These are phyloP conservation scores for Nothobranchius kuhntae DNA, from an alignment of 2,113 vertebrate species.

Conservation along the genomic window DNA sequence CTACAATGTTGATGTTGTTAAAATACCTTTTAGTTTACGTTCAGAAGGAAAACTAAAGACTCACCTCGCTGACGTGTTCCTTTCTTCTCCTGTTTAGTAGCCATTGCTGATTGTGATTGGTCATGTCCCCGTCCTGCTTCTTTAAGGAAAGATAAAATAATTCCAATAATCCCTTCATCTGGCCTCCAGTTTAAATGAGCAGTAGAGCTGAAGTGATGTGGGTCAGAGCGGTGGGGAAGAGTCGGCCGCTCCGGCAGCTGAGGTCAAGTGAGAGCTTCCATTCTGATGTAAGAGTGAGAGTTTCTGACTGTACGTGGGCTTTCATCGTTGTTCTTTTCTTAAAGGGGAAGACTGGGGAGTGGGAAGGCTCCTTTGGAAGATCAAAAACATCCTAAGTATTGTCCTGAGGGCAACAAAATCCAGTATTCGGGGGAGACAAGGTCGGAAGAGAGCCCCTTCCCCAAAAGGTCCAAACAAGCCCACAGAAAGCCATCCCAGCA, in stretches of 20 bases:
- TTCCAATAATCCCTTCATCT: constrained; percentile 31
- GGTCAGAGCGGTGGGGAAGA: constrained; percentile 16
- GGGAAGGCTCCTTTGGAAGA: constrained; percentile 64
- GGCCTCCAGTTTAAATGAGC: constrained; percentile 15
- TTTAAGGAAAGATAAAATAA: constrained; percentile 9
- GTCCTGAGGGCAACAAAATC: constrained; percentile 75
- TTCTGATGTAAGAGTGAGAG: constrained; percentile 13
- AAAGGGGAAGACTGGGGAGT: constrained; percentile 57
- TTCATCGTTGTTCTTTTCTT: constrained; percentile 18
- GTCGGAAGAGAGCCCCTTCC: constrained; percentile 27
- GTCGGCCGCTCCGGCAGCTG: constrained; percentile 11
- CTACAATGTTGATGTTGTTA: too few species aligned
- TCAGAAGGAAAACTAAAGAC: not conserved
- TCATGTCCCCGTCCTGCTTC: constrained; percentile 24
- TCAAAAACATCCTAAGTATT: constrained; percentile 77
- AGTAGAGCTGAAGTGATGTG: constrained; percentile 43
- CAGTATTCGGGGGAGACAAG: constrained; percentile 67
- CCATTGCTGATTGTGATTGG: constrained; percentile 18
- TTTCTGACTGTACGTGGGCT: constrained; percentile 39
- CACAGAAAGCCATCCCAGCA: constrained; percentile 50
- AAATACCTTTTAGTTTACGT: too few species aligned
- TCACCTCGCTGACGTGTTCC: constrained; percentile 50
- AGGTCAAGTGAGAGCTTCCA: not conserved
- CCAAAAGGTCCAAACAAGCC: constrained; percentile 17
- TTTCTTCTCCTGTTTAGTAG: constrained; percentile 13